Conservation (phyloP, 2,888 invertebrate genomes). For the Platycheirus rosarum region DNA sequence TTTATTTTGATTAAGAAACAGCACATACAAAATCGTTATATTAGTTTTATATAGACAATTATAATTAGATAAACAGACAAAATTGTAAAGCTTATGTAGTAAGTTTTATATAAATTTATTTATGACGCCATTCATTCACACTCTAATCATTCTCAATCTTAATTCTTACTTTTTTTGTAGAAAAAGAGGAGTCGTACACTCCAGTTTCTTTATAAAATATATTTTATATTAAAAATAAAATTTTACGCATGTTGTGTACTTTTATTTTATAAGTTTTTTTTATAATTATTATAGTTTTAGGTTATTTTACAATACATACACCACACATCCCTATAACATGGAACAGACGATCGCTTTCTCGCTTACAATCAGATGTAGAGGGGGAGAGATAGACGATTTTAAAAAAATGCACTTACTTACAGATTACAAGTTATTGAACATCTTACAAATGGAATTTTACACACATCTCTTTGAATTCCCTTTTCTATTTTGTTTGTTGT, state of each 20-base stretch:
- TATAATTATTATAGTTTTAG: conserved; percentile 7
- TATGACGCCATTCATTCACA: conserved; percentile 36
- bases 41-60: conserved; percentile 47
- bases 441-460: conserved; percentile 56
- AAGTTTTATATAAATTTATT: conserved; percentile 34
- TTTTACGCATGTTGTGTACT: conserved; percentile 37
- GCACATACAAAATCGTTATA: conserved; percentile 64
- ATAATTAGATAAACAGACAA: conserved; percentile 31
- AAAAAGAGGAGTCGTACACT: conserved; percentile 54
- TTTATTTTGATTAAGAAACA: conserved; percentile 56
- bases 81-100: conserved; percentile 58
- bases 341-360: not conserved
- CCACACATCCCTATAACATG: conserved; percentile 16
- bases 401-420: conserved; percentile 62
- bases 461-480: not conserved
- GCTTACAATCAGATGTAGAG: not conserved
- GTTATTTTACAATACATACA: conserved; percentile 34
- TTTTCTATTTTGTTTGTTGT: conserved; percentile 7
- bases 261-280: conserved; percentile 1
- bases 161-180: conserved; percentile 24
- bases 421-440: conserved; percentile 49
- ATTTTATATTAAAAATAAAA: not conserved
- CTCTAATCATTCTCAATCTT: conserved; percentile 13
- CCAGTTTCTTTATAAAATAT: conserved; percentile 50
- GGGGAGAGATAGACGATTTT: conserved; percentile 2